Evolutionary conservation across 2,113 vertebrate species (phyloP).

Genomic region (Delphinus delphis): DNA sequence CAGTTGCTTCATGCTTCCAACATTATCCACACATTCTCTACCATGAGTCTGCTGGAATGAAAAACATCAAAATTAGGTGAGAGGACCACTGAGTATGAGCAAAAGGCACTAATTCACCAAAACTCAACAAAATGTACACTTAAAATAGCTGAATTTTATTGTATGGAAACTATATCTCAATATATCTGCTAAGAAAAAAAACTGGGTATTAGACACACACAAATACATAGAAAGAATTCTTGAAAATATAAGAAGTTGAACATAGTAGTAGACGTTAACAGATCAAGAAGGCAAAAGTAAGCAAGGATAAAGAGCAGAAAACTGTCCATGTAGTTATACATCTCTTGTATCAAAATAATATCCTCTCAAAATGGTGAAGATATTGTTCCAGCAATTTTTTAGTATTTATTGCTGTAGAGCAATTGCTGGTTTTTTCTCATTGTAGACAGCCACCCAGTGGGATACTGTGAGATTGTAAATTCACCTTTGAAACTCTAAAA

Average conservation of each 20-base stretch:
- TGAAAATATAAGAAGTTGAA: not conserved
- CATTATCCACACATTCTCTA: not conserved
- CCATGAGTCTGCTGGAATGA: not conserved
- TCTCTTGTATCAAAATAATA: not conserved
- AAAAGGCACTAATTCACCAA: not conserved
- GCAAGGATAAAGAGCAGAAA: not conserved
- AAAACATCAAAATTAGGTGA: not conserved
- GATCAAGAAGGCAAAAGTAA: not conserved
- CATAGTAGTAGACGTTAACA: not conserved
- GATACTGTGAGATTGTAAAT: not conserved
- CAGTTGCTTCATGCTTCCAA: not conserved
- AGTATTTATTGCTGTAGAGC: not conserved
- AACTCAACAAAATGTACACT: not conserved
- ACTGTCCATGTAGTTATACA: not conserved
- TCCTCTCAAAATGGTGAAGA: not conserved
- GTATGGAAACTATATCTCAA: not conserved
- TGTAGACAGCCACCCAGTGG: not conserved
- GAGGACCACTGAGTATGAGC: not conserved
- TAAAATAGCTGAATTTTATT: not conserved
- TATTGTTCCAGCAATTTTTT: not conserved
- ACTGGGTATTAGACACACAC: not conserved
- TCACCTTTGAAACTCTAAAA: not conserved
- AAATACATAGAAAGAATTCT: not conserved
- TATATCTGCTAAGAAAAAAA: not conserved
- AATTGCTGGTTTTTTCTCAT: not conserved